Evolutionary conservation across 2,113 vertebrate species (phyloP).

Genomic region (Toxostoma redivivum): DNA sequence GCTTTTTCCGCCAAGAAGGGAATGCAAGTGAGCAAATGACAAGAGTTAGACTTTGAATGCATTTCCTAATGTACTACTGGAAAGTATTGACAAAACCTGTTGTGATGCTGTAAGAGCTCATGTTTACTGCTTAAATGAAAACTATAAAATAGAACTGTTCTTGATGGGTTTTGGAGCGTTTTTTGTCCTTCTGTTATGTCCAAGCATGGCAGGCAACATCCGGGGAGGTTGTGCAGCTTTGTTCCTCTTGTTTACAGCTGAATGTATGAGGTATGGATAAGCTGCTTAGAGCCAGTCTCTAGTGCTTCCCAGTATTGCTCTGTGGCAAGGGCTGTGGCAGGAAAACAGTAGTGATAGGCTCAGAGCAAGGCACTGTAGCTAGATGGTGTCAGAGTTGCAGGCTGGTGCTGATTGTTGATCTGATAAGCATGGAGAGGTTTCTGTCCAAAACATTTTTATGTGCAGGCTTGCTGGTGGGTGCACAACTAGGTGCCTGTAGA

Average conservation of each 20-base stretch:
- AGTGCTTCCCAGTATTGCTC: not conserved
- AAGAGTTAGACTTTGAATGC: not conserved
- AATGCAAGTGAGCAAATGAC: not conserved
- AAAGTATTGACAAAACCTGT: not conserved
- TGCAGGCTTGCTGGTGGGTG: not conserved
- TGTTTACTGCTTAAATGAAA: not conserved
- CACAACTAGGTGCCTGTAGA: not conserved
- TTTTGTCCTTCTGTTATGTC: not conserved
- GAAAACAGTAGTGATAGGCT: not conserved
- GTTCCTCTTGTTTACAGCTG: not conserved
- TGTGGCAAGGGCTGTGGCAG: not conserved
- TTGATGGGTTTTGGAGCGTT: not conserved
- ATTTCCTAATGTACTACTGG: not conserved
- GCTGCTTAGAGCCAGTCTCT: not conserved
- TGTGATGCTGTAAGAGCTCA: not conserved
- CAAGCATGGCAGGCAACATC: not conserved
- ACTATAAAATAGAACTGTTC: not conserved
- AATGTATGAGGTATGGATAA: not conserved
- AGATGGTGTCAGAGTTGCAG: not conserved
- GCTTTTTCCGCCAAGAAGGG: not conserved
- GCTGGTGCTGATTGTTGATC: not conserved
- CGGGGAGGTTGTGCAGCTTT: not conserved
- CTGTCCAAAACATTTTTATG: not conserved
- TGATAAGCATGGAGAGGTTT: not conserved
- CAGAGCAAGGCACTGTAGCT: not conserved